Conservation (phyloP, 2,888 invertebrate species). For the Prosopocoilus inquinatus region DNA sequence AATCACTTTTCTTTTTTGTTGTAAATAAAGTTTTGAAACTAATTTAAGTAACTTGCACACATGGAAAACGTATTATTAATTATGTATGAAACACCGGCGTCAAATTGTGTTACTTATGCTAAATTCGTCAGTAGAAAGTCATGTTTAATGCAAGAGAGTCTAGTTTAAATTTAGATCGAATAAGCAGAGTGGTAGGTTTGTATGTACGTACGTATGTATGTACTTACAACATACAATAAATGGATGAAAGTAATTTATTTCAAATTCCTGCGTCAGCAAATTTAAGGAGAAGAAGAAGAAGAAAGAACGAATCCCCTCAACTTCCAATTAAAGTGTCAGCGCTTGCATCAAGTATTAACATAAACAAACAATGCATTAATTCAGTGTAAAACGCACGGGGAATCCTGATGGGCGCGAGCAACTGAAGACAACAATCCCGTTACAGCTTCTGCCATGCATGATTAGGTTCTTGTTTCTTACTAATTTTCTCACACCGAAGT, state of each 20-base stretch:
- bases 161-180: slow-evolving; percentile 13
- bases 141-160: slow-evolving; percentile 17
- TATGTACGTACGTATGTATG: too few species aligned
- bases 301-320: too few species aligned
- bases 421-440: slow-evolving; percentile 3
- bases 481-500: slow-evolving; percentile 24
- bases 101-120: slow-evolving; percentile 19
- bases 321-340: not conserved
- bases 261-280: too few species aligned
- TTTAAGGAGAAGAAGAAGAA: too few species aligned
- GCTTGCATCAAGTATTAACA: not conserved
- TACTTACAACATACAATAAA: too few species aligned
- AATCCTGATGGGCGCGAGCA: not conserved
- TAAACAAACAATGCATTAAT: slow-evolving; percentile 1
- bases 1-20: too few species aligned
- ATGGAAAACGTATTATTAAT: slow-evolving; percentile 13
- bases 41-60: not conserved
- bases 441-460: slow-evolving; percentile 11
- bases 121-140: slow-evolving; percentile 16
- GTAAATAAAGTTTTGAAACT: too few species aligned
- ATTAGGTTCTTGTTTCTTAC: slow-evolving; percentile 9
- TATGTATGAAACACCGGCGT: slow-evolving; percentile 16
- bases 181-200: slow-evolving; percentile 8
- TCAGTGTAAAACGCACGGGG: not conserved
- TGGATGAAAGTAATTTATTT: too few species aligned